Evolutionary conservation across 2,797 vertebrate species (phyloP).

Genomic region (Galago senegalensis): DNA sequence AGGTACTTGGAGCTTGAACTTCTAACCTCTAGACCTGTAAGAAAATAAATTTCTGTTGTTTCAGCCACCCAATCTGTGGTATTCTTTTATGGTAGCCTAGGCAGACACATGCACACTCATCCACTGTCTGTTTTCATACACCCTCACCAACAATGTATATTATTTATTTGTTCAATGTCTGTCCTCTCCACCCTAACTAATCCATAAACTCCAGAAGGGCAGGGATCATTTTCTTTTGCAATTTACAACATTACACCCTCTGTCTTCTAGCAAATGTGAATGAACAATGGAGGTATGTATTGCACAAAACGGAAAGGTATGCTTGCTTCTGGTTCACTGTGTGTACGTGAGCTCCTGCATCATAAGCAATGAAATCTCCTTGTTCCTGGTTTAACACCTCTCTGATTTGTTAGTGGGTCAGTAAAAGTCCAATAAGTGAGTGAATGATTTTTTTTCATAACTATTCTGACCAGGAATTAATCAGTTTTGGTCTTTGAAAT

Average conservation of each 20-base stretch:
- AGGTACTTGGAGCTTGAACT: neutral
- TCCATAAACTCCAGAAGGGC: neutral
- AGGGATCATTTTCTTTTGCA: neutral
- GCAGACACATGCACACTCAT: neutral
- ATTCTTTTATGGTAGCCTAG: neutral
- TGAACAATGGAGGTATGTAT: neutral
- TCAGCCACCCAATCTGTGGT: neutral
- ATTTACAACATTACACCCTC: neutral
- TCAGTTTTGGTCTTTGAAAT: neutral
- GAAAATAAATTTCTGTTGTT: neutral
- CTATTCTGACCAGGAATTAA: constrained; percentile 4
- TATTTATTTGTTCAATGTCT: neutral
- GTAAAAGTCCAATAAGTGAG: neutral
- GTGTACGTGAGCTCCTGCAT: neutral
- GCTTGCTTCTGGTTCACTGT: neutral
- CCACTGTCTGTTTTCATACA: neutral
- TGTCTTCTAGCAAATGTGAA: neutral
- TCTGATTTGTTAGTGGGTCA: neutral
- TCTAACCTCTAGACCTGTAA: neutral
- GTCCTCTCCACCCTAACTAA: neutral
- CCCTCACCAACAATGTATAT: neutral
- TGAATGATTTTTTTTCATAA: neutral
- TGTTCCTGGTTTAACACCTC: neutral
- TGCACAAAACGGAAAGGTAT: neutral
- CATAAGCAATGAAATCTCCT: neutral